These are phyloP conservation scores for Brachyalestes nurse DNA, from an alignment of 2,797 vertebrate genomes.

Conservation along the genomic window DNA sequence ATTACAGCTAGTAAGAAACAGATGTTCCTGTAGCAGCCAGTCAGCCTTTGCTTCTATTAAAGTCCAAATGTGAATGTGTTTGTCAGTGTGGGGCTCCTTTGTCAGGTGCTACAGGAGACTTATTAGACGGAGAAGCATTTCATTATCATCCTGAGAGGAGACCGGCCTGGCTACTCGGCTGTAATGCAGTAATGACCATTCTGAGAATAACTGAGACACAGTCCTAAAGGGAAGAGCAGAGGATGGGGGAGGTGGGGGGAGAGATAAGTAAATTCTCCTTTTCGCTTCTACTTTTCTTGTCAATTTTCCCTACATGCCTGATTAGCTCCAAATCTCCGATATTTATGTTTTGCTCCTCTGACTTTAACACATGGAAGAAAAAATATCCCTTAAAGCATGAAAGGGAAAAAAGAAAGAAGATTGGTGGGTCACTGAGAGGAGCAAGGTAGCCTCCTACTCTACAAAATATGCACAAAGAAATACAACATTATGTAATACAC, in stretches of 20 bases:
- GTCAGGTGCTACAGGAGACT: slow-evolving; percentile 48
- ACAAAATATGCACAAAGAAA: neutral
- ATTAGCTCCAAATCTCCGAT: neutral
- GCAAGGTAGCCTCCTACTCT: slow-evolving; percentile 13
- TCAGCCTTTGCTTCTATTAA: slow-evolving; percentile 28
- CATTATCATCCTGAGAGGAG: slow-evolving; percentile 45
- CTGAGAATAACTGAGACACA: slow-evolving; percentile 32
- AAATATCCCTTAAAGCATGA: neutral
- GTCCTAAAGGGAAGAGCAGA: slow-evolving; percentile 10
- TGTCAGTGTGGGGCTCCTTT: slow-evolving; percentile 29
- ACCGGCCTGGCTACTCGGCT: slow-evolving; percentile 43
- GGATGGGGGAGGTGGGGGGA: neutral
- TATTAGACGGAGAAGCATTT: slow-evolving; percentile 52
- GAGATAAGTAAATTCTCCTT: slow-evolving; percentile 45
- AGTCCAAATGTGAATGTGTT: slow-evolving; percentile 28
- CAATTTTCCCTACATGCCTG: neutral
- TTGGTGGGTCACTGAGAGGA: neutral
- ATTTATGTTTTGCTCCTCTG: neutral
- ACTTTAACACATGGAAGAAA: neutral
- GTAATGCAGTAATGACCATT: slow-evolving; percentile 46
- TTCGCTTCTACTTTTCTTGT: slow-evolving; percentile 16
- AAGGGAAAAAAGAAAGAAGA: neutral
- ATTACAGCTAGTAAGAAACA: slow-evolving; percentile 4
- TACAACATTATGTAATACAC: neutral
- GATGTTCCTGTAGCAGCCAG: slow-evolving; percentile 24